Base-by-base conservation (phyloP, 2,113 vertebrate species). In the Arenaria interpres region DNA sequence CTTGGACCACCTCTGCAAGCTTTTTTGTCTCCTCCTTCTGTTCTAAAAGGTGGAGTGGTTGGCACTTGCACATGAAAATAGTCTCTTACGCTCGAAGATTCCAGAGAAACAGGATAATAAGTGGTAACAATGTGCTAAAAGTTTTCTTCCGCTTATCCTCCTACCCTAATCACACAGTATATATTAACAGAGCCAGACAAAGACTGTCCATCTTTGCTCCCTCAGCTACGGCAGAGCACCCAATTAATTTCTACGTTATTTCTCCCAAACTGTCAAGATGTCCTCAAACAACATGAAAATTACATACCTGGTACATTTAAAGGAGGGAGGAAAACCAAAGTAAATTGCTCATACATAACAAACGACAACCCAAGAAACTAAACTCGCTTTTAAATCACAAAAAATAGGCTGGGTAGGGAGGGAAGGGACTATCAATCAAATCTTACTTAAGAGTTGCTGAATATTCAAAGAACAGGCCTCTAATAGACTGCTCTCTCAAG, bases 391-490 rank as follows among this genome's bases (percentile, higher is more conserved):
- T 62, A 95, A 88, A 88, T 73, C 33, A 64, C 91, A 79, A 95
- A 95, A 96, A 97, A 96, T 96, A 96, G 94, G 75, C 1, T 32
- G 74, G 45, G 66, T 51, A 90, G 57, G 87, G 91, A 95, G 71
- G 74, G 66, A 94, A 96, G 80, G 51, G 77, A 91, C 94, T 91
- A 97, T 96, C 94, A 93, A 93, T 96, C 96, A 96, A 91, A 93
- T 66, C 79, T 59, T 45, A 45, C 43, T 90, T 30, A 81, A 80
- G 33, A 79, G 63, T 10, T 89, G 51, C 66, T 97, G 89, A 96
- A 96, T 96, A 96, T 96, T 96, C 93, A 95, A 94, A 90, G 88
- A 92, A 46, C 64, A 90, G 76, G 54, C 90, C 93, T 91, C 91
- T 82, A 93, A 93, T 39, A 87, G 69, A 94, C 91, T 75, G 69